phyloP scores from a whole-genome alignment of 2,797 vertebrate genomes.

The Ataeniobius toweri region DNA sequence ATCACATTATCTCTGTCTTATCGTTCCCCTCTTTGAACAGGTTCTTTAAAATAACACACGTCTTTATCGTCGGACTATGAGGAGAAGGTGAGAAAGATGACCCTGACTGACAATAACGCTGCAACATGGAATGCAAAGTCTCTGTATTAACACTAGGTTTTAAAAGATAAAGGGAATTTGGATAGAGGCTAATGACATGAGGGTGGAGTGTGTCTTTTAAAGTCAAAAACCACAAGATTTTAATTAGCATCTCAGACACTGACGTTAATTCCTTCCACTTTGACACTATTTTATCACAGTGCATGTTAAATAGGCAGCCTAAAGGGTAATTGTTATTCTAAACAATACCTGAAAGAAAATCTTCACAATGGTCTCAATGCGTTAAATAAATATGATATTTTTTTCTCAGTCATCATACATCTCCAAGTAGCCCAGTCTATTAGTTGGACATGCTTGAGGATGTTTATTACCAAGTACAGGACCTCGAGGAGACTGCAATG shows the following conservation, averaged over 20 bases:
- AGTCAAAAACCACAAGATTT: slow-evolving; percentile 67
- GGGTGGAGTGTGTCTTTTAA: slow-evolving; percentile 42
- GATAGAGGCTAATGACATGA: slow-evolving; percentile 77
- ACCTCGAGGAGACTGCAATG: slow-evolving; percentile 77
- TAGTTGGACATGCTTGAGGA: slow-evolving; percentile 48
- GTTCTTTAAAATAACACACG: slow-evolving; percentile 75
- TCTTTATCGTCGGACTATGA: slow-evolving; percentile 65
- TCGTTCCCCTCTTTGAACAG: slow-evolving; percentile 67
- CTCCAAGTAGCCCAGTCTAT: slow-evolving; percentile 40
- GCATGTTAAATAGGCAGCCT: slow-evolving; percentile 57
- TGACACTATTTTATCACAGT: slow-evolving; percentile 39
- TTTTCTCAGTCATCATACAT: slow-evolving; percentile 32
- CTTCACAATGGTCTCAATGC: slow-evolving; percentile 51
- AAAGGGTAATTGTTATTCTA: slow-evolving; percentile 52
- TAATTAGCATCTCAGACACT: slow-evolving; percentile 67
- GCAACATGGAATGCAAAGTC: slow-evolving; percentile 75
- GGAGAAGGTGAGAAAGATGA: slow-evolving; percentile 68
- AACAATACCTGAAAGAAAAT: slow-evolving; percentile 35
- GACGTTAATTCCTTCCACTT: slow-evolving; percentile 56
- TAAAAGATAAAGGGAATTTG: slow-evolving; percentile 69
- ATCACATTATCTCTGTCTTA: slow-evolving; percentile 72
- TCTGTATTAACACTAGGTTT: slow-evolving; percentile 66
- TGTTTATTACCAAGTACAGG: slow-evolving; percentile 73
- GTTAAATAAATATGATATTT: slow-evolving; percentile 35
- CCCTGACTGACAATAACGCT: slow-evolving; percentile 67